Percentiles rank a stretch among this genome's conserved stretches.
Conservation (phyloP, 1,140 invertebrate genomes). For the Metopolophium dirhodum region DNA sequence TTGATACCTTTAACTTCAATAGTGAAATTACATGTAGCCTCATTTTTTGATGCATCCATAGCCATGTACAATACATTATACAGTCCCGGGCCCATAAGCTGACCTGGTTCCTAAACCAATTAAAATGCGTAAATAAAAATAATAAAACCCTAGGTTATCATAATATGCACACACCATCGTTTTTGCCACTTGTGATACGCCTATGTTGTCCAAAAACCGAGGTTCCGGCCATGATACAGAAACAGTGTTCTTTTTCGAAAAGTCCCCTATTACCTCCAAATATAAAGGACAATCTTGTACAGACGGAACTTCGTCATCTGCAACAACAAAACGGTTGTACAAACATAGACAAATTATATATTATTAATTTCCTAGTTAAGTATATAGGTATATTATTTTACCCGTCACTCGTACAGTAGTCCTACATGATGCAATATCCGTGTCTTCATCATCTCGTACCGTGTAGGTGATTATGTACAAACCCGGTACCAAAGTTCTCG, state of each 20-base stretch:
- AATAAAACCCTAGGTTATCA: neutral
- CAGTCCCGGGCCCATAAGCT: neutral
- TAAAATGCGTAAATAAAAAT: neutral
- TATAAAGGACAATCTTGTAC: conserved; percentile 24
- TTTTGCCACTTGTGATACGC: neutral
- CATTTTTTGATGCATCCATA: conserved; percentile 1
- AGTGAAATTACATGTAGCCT: conserved; percentile 28
- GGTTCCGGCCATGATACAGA: conserved; percentile 24
- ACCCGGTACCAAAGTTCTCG: conserved; percentile 2
- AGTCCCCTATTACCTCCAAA: conserved; percentile 7
- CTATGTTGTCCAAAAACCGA: neutral
- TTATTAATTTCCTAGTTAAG: neutral
- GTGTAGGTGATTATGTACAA: conserved; percentile 35
- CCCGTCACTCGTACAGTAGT: conserved; percentile 30
- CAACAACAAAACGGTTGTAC: neutral
- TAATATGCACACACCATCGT: neutral
- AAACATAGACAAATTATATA: neutral
- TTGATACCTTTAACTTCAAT: conserved; percentile 33
- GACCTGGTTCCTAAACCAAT: conserved; percentile 23
- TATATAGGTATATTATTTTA: neutral
- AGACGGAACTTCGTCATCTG: conserved; percentile 2
- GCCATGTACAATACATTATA: conserved; percentile 27
- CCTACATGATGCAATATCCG: conserved; percentile 10
- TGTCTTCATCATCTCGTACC: conserved; percentile 11
- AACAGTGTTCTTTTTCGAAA: neutral